Evolutionary conservation across 2,888 invertebrate species (phyloP).

Genomic region (Candidula unifasciata): DNA sequence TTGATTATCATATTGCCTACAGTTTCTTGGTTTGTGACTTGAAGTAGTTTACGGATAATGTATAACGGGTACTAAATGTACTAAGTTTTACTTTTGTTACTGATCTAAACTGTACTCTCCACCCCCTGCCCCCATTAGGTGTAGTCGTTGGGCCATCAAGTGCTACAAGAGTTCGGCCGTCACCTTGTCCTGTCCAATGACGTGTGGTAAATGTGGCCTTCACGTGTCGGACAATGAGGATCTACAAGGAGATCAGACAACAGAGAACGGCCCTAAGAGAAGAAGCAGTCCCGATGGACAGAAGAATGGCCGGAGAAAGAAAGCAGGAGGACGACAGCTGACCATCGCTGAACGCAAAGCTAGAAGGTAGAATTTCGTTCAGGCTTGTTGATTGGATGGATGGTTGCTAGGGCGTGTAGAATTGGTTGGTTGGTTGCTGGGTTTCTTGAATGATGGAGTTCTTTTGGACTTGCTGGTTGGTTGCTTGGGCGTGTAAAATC

Average conservation of each 20-base stretch:
- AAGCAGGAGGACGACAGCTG: background rate
- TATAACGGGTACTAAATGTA: no score
- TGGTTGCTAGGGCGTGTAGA: no score
- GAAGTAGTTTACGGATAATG: no score
- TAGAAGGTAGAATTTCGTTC: background rate
- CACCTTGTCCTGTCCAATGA: conserved; percentile 34
- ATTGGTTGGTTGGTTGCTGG: no score
- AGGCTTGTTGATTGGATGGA: no score
- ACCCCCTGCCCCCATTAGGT: conserved; percentile 15
- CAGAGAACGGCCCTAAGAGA: background rate
- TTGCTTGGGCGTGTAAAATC: no score
- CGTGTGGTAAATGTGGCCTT: conserved; percentile 36
- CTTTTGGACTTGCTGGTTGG: no score
- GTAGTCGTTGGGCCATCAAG: conserved; percentile 17
- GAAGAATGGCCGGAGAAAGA: background rate
- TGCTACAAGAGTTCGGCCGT: conserved; percentile 40
- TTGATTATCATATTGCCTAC: no score
- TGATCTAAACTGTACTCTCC: no score
- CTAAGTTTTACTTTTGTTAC: no score
- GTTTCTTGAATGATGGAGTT: no score
- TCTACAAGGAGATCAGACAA: background rate
- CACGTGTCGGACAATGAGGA: background rate
- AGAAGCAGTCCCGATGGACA: background rate
- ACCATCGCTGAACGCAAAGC: background rate
- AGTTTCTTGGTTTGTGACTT: no score